phyloP scores from a whole-genome alignment of 35 echinoderm and acorn worm genomes.

The Patiria miniata region DNA sequence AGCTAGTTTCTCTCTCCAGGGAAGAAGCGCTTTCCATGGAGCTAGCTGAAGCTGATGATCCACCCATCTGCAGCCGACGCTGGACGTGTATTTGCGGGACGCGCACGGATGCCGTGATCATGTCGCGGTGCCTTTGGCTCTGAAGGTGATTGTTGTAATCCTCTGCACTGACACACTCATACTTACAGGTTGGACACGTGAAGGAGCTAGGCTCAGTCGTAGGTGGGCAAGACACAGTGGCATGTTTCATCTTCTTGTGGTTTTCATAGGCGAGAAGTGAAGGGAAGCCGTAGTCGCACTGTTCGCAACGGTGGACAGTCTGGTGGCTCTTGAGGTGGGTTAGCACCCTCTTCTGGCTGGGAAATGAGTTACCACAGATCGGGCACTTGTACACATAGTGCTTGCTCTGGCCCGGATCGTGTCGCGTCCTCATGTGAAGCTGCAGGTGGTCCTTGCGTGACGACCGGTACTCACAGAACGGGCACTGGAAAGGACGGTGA shows the following conservation, averaged over 20 bases:
- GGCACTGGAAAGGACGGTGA: slow-evolving; percentile 74
- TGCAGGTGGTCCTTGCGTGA: slow-evolving; percentile 74
- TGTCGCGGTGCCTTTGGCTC: slow-evolving; percentile 56
- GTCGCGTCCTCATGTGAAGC: slow-evolving; percentile 69
- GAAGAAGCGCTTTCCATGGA: slow-evolving; percentile 24
- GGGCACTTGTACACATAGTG: slow-evolving; percentile 72
- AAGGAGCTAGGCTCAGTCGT: slow-evolving; percentile 46
- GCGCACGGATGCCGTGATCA: slow-evolving; percentile 54
- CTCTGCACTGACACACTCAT: slow-evolving; percentile 45
- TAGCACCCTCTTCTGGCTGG: slow-evolving; percentile 68
- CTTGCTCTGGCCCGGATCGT: slow-evolving; percentile 62
- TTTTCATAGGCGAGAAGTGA: slow-evolving; percentile 50
- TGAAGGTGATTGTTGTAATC: slow-evolving; percentile 67
- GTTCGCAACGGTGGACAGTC: slow-evolving; percentile 55
- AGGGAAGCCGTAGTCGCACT: slow-evolving; percentile 60
- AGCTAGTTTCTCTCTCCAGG: slow-evolving; percentile 24
- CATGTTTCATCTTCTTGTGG: slow-evolving; percentile 68
- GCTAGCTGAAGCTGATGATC: slow-evolving; percentile 12
- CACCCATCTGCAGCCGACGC: slow-evolving; percentile 16
- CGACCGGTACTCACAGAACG: slow-evolving; percentile 60
- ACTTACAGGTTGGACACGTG: slow-evolving; percentile 61
- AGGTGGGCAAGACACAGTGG: slow-evolving; percentile 34
- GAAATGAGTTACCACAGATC: slow-evolving; percentile 67
- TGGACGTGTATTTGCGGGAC: slow-evolving; percentile 51
- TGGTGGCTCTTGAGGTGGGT: slow-evolving; percentile 74